Evolutionary conservation across 2,797 vertebrate species (phyloP).

Genomic region (Syngnathus acus): DNA sequence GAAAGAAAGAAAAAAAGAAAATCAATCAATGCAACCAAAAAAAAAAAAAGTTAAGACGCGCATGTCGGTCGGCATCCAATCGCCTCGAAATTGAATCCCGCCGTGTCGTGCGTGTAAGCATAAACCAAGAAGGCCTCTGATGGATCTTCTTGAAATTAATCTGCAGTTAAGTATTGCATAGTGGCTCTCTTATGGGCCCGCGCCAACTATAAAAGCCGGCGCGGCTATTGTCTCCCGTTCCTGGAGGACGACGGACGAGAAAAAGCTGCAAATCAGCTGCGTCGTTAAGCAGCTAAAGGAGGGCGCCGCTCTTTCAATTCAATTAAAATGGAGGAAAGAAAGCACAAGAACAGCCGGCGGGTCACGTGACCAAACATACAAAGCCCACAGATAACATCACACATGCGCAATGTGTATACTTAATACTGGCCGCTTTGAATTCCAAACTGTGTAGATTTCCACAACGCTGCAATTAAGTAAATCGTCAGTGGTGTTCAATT

Average conservation of each 20-base stretch:
- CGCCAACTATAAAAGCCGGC: neutral
- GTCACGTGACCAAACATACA: neutral
- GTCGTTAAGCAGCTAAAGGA: conserved; percentile 2
- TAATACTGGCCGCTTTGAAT: too few relatives aligned
- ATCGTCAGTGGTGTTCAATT: too few relatives aligned
- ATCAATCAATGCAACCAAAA: neutral
- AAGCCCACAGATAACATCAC: too few relatives aligned
- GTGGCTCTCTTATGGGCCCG: neutral
- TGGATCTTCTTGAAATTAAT: conserved; percentile 36
- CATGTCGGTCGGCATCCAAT: conserved; percentile 4
- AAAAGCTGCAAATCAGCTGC: neutral
- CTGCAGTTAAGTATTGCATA: conserved; percentile 30
- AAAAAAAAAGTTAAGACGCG: neutral
- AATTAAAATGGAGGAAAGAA: neutral
- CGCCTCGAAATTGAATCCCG: conserved; percentile 22
- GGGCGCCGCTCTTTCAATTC: neutral
- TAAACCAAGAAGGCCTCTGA: conserved; percentile 26
- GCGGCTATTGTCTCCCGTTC: neutral
- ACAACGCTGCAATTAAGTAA: too few relatives aligned
- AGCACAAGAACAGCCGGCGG: neutral
- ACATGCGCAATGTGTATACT: neutral
- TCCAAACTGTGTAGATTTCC: too few relatives aligned
- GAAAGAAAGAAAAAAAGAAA: neutral
- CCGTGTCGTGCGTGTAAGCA: conserved; percentile 19
- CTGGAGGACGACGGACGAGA: neutral